phyloP scores from a whole-genome alignment of 2,113 vertebrate genomes.

The Indicator maculatus region DNA sequence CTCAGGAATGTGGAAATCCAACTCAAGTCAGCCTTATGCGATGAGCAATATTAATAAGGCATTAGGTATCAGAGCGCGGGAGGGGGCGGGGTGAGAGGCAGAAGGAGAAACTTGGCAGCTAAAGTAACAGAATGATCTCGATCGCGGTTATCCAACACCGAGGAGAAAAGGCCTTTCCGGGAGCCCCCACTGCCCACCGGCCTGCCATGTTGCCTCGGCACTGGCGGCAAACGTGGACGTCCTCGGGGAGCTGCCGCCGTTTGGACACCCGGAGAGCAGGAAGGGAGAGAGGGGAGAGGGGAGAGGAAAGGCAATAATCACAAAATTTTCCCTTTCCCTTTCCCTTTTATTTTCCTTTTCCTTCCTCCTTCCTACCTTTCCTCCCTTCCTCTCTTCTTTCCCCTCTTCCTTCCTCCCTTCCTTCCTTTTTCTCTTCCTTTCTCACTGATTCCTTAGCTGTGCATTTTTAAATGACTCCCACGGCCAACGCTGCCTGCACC shows the following conservation, averaged over 20 bases:
- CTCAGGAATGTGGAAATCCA: constrained; percentile 98
- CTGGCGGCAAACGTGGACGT: neutral
- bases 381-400: neutral
- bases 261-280: neutral
- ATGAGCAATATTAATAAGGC: constrained; percentile 70
- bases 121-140: neutral
- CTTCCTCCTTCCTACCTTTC: neutral
- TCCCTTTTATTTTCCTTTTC: neutral
- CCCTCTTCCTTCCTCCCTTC: neutral
- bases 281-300: no score
- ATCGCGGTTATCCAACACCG: neutral
- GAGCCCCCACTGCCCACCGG: neutral
- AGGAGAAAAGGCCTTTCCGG: neutral
- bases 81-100: neutral
- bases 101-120: constrained; percentile 45
- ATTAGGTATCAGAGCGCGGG: constrained; percentile 48
- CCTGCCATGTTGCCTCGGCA: no score
- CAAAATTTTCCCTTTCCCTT: neutral
- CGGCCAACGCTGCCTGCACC: neutral
- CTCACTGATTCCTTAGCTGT: no score
- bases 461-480: neutral
- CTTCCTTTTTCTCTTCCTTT: neutral
- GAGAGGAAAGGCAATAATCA: neutral
- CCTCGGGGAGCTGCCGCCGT: neutral
- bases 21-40: constrained; percentile 83